Conservation (phyloP, 1,140 invertebrate genomes). For the Lethrus apterus region DNA sequence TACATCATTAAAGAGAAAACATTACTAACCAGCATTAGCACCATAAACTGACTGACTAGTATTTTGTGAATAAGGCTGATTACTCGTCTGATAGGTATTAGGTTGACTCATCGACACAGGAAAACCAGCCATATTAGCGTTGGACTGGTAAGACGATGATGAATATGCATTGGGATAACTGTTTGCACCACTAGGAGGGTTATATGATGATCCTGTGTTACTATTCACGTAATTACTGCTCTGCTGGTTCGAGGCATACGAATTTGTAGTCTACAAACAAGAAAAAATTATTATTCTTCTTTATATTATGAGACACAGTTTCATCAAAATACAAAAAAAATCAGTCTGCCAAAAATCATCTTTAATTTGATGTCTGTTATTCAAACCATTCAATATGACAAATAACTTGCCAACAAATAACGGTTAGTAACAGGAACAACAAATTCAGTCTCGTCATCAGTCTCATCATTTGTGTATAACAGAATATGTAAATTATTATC, state of each 20-base stretch:
- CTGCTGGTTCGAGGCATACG: constrained; percentile 31
- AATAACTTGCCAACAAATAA: constrained; percentile 19
- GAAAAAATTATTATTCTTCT: constrained; percentile 5
- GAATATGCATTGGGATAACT: constrained; percentile 35
- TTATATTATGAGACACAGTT: not conserved
- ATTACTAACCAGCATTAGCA: constrained; percentile 32
- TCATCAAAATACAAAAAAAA: not conserved
- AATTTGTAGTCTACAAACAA: constrained; percentile 31
- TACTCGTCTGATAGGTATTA: constrained; percentile 27
- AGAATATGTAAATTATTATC: no score
- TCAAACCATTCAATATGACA: constrained; percentile 8
- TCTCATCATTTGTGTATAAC: constrained; percentile 18
- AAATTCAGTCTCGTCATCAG: constrained; percentile 28
- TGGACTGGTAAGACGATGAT: constrained; percentile 29
- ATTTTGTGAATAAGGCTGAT: constrained; percentile 34
- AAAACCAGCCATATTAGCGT: constrained; percentile 24
- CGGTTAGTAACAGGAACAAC: constrained; percentile 1
- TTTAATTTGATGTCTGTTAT: constrained; percentile 2
- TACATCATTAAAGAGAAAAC: no score
- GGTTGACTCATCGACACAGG: constrained; percentile 35
- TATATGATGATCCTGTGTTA: constrained; percentile 25
- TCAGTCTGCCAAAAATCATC: constrained; percentile 22
- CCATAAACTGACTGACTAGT: constrained; percentile 38
- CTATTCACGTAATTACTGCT: constrained; percentile 34
- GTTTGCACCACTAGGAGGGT: constrained; percentile 20